phyloP scores from a whole-genome alignment of 23 tunicate genomes.

The Styela plicata region DNA sequence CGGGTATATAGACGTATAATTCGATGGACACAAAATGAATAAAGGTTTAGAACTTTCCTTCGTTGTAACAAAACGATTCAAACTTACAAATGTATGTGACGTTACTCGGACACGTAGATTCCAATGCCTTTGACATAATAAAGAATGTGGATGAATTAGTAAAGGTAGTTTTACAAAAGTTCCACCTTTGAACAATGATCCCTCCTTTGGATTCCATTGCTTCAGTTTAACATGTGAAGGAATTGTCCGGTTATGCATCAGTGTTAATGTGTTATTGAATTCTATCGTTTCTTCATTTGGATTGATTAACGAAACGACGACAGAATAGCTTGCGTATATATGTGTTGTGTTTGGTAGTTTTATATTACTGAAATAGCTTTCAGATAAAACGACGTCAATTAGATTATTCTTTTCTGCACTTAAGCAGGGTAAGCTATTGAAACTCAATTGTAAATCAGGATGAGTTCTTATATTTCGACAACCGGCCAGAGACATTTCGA shows the following conservation, averaged over 20 bases:
- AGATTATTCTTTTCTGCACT: too few relatives aligned
- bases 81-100: neutral
- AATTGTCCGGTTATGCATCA: neutral
- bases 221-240: neutral
- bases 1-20: neutral
- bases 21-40: neutral
- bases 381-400: neutral
- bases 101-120: neutral
- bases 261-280: neutral
- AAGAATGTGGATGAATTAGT: neutral
- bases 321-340: neutral
- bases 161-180: neutral
- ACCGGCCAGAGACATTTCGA: constrained; percentile 2
- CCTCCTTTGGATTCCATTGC: neutral
- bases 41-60: neutral
- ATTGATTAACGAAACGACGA: neutral
- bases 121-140: constrained; percentile 14
- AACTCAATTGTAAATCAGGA: neutral
- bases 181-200: neutral
- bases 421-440: neutral
- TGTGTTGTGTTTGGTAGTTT: neutral
- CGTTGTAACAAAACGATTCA: neutral
- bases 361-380: constrained; percentile 1
- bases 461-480: neutral
- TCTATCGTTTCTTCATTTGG: neutral